phyloP scores from a whole-genome alignment of 1,140 invertebrate genomes.

The Scaptomyza hsui region DNA sequence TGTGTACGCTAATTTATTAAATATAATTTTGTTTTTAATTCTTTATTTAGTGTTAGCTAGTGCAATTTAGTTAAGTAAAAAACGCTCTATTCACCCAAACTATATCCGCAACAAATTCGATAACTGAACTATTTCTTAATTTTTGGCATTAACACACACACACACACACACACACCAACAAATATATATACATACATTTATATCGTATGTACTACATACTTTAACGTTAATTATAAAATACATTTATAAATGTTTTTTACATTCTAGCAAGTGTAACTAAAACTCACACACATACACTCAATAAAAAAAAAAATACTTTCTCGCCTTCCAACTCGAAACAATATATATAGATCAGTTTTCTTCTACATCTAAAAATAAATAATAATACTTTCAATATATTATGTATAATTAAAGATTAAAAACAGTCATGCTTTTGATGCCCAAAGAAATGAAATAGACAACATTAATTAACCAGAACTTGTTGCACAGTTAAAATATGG shows the following conservation, averaged over 20 bases:
- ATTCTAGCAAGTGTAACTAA: constrained; percentile 39
- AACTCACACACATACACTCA: constrained; percentile 9
- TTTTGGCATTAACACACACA: constrained; percentile 67
- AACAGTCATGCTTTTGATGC: constrained; percentile 78
- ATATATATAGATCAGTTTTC: constrained; percentile 30
- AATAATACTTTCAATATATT: constrained; percentile 41
- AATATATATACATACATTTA: constrained; percentile 16
- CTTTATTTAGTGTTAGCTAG: constrained; percentile 84
- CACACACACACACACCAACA: constrained; percentile 34
- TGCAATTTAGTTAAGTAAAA: constrained; percentile 80
- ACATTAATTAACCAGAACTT: constrained; percentile 31
- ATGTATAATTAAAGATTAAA: constrained; percentile 48
- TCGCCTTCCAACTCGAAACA: constrained; percentile 40
- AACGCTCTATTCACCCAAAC: constrained; percentile 24
- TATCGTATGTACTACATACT: constrained; percentile 69
- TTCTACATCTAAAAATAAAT: constrained; percentile 33
- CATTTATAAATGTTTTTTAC: constrained; percentile 67
- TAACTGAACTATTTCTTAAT: constrained; percentile 15
- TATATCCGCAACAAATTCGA: constrained; percentile 6
- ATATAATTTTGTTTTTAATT: constrained; percentile 80
- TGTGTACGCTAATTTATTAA: constrained; percentile 74
- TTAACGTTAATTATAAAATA: constrained; percentile 73
- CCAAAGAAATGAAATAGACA: constrained; percentile 59
- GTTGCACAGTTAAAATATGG: constrained; percentile 23
- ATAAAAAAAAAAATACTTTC: constrained; percentile 28